phyloP scores from a whole-genome alignment of 2,113 vertebrate species.

The Elaphurus davidianus region DNA sequence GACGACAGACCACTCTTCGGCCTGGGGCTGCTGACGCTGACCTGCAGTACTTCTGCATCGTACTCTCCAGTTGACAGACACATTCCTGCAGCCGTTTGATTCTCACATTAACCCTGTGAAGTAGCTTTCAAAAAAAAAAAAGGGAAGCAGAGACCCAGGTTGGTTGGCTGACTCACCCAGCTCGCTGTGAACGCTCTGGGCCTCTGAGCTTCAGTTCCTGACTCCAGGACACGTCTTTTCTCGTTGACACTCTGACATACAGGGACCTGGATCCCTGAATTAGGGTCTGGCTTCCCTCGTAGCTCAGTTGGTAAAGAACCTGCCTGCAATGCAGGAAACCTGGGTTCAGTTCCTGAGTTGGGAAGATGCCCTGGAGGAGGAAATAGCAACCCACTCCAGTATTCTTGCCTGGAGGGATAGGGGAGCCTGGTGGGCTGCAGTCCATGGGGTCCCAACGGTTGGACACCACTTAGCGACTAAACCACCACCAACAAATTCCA shows the following conservation, averaged over 20 bases:
- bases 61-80: not conserved
- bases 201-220: not conserved
- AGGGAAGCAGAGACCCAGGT: not conserved
- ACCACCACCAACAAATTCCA: not conserved
- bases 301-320: not conserved
- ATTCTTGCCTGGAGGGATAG: not conserved
- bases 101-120: not conserved
- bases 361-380: not conserved
- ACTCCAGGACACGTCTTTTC: not conserved
- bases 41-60: not conserved
- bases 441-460: not conserved
- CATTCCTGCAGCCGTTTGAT: not conserved
- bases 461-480: not conserved
- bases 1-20: not conserved
- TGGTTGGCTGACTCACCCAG: not conserved
- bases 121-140: not conserved
- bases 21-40: not conserved
- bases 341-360: not conserved
- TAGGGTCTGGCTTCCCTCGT: not conserved
- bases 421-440: not conserved
- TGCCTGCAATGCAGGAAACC: not conserved
- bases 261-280: not conserved
- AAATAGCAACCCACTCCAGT: not conserved
- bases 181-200: accelerated
- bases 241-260: accelerated